Evolutionary conservation across 2,797 vertebrate genomes (phyloP), one percentile per base, ranked within the genome.

Genomic region (Sebastes miniatus): DNA sequence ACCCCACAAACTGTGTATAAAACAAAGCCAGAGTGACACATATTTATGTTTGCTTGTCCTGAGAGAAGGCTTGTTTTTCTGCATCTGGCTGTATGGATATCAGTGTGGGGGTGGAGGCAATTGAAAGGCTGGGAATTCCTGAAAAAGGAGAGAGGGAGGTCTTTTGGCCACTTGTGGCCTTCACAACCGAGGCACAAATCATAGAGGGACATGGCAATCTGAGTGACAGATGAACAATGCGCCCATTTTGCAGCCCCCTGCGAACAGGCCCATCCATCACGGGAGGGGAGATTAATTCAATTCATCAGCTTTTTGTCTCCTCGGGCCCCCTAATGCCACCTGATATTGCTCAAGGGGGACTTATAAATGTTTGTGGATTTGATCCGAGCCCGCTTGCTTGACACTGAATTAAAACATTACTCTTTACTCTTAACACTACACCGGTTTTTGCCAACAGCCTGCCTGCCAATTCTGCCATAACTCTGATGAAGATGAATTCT

Each of bases 221-320:
- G 93, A 96, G 95, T 96, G 96, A 95, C 94, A 96, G 93, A 95
- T 94, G 95, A 96, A 95, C 95, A 96, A 95, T 94, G 94, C 90
- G 85, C 89, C 93, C 65, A 87, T 94, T 95, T 94, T 95, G 87
- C 92, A 91, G 72, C 92, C 93, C 90, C 92, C 93, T 92, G 92
- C 86, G 92, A 96, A 95, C 95, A 92, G 93, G 86, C 91, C 95
- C 93, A 95, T 96, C 95, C 91, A 95, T 96, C 95, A 96, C 85
- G 8, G 72, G 82, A 73, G 88, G 81, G 80, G 93, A 95, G 93
- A 95, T 95, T 95, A 94, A 95, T 96, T 95, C 94, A 95, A 93
- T 95, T 95, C 94, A 95, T 95, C 94, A 95, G 94, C 90, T 92
- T 92, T 94, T 94, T 94, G 94, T 95, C 94, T 96, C 95, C 94